Evolutionary conservation across 2,888 invertebrate species (phyloP).

Genomic region (Odontomyia ornata): DNA sequence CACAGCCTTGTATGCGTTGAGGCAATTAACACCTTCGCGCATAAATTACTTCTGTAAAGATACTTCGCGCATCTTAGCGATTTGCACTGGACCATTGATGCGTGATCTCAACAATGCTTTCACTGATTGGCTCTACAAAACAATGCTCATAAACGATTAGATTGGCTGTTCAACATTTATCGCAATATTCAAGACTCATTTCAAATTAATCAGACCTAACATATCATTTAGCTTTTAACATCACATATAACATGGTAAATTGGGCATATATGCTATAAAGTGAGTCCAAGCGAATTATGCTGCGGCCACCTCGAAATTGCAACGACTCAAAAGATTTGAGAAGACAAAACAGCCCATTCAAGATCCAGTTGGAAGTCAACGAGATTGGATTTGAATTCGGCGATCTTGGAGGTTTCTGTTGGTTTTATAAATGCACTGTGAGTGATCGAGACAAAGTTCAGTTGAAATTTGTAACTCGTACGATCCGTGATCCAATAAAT

Average conservation of each 20-base stretch:
- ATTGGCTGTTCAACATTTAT: no score
- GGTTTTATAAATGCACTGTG: slow-evolving; percentile 52
- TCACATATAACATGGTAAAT: no score
- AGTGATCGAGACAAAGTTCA: slow-evolving; percentile 51
- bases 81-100: no score
- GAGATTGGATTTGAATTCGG: slow-evolving; percentile 36
- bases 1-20: slow-evolving; percentile 5
- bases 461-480: slow-evolving; percentile 53
- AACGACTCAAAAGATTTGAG: slow-evolving; percentile 3
- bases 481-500: slow-evolving; percentile 38
- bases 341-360: not conserved
- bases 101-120: no score
- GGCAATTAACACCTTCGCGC: slow-evolving; percentile 23
- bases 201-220: no score
- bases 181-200: no score
- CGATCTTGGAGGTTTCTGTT: slow-evolving; percentile 42
- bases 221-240: no score
- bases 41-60: not conserved
- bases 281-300: no score
- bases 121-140: no score
- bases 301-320: no score
- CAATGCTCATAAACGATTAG: no score
- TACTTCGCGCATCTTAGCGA: not conserved
- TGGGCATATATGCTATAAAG: no score
- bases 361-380: slow-evolving; percentile 23